Percentiles rank a stretch among this genome's conserved stretches.
phyloP scores from a whole-genome alignment of 2,888 invertebrate genomes.

The Aradus depressus region DNA sequence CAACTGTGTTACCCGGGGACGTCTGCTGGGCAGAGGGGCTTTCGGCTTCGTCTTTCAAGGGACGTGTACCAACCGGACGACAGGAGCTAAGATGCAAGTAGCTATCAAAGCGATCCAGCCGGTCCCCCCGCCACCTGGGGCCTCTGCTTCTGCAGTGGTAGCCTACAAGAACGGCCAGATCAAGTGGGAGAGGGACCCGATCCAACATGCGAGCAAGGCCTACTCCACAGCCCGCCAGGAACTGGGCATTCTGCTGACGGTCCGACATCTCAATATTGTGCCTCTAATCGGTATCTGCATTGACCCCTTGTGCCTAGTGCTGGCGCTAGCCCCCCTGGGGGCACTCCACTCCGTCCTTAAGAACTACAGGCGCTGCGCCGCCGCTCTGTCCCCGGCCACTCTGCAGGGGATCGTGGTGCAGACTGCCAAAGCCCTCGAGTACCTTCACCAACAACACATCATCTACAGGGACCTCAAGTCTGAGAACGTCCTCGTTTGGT shows the following conservation, averaged over 20 bases:
- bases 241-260: slow-evolving; percentile 69
- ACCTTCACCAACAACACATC: slow-evolving; percentile 83
- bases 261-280: slow-evolving; percentile 85
- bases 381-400: slow-evolving; percentile 65
- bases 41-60: slow-evolving; percentile 94
- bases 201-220: slow-evolving; percentile 87
- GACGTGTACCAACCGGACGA: slow-evolving; percentile 47
- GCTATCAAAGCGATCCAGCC: slow-evolving; percentile 96
- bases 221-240: slow-evolving; percentile 95
- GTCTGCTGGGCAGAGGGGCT: slow-evolving; percentile 84
- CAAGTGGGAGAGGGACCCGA: slow-evolving; percentile 88
- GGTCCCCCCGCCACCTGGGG: slow-evolving; percentile 68
- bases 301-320: slow-evolving; percentile 47
- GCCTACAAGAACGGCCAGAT: slow-evolving; percentile 60
- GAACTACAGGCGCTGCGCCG: slow-evolving; percentile 75
- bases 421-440: slow-evolving; percentile 87
- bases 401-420: slow-evolving; percentile 79
- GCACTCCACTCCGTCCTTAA: slow-evolving; percentile 74
- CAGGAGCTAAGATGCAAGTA: slow-evolving; percentile 53
- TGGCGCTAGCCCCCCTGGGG: slow-evolving; percentile 76
- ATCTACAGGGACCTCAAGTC: slow-evolving; percentile 91
- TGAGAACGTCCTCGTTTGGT: slow-evolving; percentile 98
- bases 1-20: slow-evolving; percentile 65
- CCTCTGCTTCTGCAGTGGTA: slow-evolving; percentile 50
- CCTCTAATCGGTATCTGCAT: slow-evolving; percentile 82